Evolutionary conservation across 2,797 vertebrate species (phyloP), one percentile per base, ranked within the genome.

Genomic region (Saxicola maurus): DNA sequence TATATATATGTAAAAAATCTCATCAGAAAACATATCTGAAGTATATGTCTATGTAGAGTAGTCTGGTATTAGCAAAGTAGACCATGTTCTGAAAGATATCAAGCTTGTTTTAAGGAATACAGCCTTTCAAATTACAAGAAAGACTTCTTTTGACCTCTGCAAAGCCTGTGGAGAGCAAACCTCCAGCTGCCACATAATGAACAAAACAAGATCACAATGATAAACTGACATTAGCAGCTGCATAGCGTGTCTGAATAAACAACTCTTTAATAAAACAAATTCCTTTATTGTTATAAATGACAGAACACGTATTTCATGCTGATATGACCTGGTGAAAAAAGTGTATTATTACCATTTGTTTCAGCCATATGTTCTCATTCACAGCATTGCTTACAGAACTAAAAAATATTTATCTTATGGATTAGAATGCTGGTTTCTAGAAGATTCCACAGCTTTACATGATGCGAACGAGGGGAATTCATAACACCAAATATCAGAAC

Each of bases 141-240:
- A 86, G 62, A 11, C 20, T 78, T 64, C 51, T 67, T 49, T 37
- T 83, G 78, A 92, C 68, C 72, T 92, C 45, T 88, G 23, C 14
- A 66, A 64, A 74, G 51, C 20, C 23, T 65, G 42, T 23, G 28
- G 65, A 83, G 46, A 90, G 64, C 55, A 89, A 86, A 88, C 42
- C 48, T 90, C 85, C 87, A 89, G 81, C 83, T 94, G 89, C 71
- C 75, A 86, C 4, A 1, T 82, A 91, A 56, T 25, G 78, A 92
- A 77, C 42, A 91, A 91, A 87, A 87, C 60, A 93, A 90, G 82
- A 94, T 74, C 68, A 88, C 31, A 74, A 56, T 82, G 71, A 92
- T 80, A 93, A 94, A 94, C 64, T 83, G 91, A 87, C 87, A 87
- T 87, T 78, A 91, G 75, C 93, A 96, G 91, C 89, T 95, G 93